These are phyloP conservation scores for Chloromyia formosa DNA, from an alignment of 2,888 invertebrate species.

Conservation along the genomic window DNA sequence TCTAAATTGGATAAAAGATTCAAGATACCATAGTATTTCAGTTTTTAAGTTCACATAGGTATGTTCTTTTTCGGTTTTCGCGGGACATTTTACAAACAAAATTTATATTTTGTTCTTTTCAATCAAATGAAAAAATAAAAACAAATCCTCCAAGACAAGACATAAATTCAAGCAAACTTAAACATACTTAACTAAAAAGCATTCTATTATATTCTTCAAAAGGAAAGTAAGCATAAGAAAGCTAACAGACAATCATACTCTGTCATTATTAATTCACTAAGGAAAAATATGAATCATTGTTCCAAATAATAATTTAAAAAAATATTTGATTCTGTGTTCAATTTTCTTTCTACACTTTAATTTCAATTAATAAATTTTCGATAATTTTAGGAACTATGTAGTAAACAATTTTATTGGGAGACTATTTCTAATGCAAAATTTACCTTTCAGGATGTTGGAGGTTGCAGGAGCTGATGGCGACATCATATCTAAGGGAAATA, in stretches of 20 bases:
- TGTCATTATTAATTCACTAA: background rate
- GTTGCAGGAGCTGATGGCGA: slow-evolving; percentile 83
- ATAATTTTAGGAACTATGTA: slow-evolving; percentile 41
- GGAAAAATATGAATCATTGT: too few relatives aligned
- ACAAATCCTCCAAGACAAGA: slow-evolving; percentile 19
- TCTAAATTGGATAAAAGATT: slow-evolving; percentile 50
- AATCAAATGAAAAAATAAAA: slow-evolving; percentile 8
- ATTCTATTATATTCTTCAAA: background rate
- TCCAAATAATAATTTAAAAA: slow-evolving; percentile 10
- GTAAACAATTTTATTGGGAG: slow-evolving; percentile 18
- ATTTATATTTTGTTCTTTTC: too few relatives aligned
- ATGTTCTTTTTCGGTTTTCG: too few relatives aligned
- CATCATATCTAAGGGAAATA: slow-evolving; percentile 66
- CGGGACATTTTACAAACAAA: background rate
- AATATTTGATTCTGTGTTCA: background rate
- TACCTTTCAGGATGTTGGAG: slow-evolving; percentile 90
- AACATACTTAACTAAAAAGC: slow-evolving; percentile 29
- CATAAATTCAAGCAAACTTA: slow-evolving; percentile 32
- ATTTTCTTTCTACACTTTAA: slow-evolving; percentile 16
- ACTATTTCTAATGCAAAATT: slow-evolving; percentile 54
- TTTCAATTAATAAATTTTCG: too few relatives aligned
- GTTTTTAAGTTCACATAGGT: too few relatives aligned
- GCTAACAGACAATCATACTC: slow-evolving; percentile 43
- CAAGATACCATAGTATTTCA: background rate
- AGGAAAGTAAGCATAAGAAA: slow-evolving; percentile 23